Conservation (phyloP, 2,797 vertebrate species). For the Potorous gilbertii region DNA sequence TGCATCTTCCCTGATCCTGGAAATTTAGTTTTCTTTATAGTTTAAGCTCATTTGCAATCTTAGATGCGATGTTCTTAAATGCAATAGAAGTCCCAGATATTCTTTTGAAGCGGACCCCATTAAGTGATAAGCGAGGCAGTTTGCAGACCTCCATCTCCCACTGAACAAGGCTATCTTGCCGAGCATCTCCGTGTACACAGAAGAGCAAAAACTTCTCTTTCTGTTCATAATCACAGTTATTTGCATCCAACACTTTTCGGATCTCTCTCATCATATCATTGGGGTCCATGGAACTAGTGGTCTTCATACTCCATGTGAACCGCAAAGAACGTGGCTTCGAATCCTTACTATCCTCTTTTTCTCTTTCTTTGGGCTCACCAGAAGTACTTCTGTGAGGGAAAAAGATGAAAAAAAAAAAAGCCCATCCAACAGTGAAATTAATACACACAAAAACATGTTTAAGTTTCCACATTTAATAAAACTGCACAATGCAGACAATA, state of each 20-base stretch:
- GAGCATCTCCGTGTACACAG: conserved; percentile 96
- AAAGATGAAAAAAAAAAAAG: conserved; percentile 53
- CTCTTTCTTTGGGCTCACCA: conserved; percentile 92
- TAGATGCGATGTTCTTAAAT: conserved; percentile 99
- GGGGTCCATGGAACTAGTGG: conserved; percentile 98
- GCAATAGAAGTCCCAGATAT: conserved; percentile 99
- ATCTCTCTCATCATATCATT: conserved; percentile 99
- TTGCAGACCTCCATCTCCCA: conserved; percentile 99
- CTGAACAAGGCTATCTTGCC: conserved; percentile 96
- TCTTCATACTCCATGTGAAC: conserved; percentile 99
- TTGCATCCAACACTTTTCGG: conserved; percentile 96
- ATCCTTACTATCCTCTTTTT: conserved; percentile 91
- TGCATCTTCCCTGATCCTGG: conserved; percentile 84
- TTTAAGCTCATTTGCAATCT: conserved; percentile 99
- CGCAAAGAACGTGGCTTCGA: conserved; percentile 93
- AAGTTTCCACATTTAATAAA: not conserved
- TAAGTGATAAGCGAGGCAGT: conserved; percentile 96
- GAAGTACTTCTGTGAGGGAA: conserved; percentile 87
- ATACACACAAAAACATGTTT: no score
- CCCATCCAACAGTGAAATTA: conserved; percentile 48
- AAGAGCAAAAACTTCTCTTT: conserved; percentile 97
- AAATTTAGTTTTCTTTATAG: conserved; percentile 88
- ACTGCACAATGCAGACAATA: conserved; percentile 48
- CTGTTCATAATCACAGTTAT: conserved; percentile 98
- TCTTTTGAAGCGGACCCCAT: conserved; percentile 98